Base-by-base conservation (phyloP, 2,113 vertebrate genomes). In the Vulpes lagopus region DNA sequence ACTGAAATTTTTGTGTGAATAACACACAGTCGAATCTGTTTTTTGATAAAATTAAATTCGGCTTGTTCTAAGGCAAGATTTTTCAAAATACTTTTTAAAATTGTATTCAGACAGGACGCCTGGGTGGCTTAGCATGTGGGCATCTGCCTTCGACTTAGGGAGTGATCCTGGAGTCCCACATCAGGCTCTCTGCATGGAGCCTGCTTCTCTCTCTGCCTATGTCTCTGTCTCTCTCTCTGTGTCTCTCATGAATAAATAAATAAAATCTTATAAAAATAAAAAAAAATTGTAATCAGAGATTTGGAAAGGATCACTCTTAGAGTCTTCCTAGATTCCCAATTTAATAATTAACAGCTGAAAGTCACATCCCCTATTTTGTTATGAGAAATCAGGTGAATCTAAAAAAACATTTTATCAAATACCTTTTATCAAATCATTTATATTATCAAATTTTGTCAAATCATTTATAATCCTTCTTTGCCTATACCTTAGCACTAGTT, bases 301-400 rank as follows among this genome's bases (percentile, higher is more conserved):
- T 73, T 88, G 7, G n/a, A 43, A 95, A 20, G 17, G 6, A 60
- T 88, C 20, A 38, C 5, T 74, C 7, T 51, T 76, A 76, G 43
- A 55, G 10, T 89, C 38, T 89, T 27, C 49, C 5, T 20, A 8
- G 60, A 11, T 79, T 79, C 19, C 27, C 62, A 91, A 76, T 69
- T 91, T 94, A 60, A 85, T 87, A 71, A 86, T 83, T 80, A 91
- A 95, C 64, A 8, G 11, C 59, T 93, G 43, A 81, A 81, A 93
- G 3, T 89, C 55, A 92, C 15, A 57, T 25, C 43, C 35, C 55
- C 12, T 8, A 67, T 87, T 92, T 69, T 89, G 14, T 73, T 79
- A 43, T n/a, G 74, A 69, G 43, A 96, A 95, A 91, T 65, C 23
- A 55, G n/a, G 49, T 55, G 27, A 81, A 23, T 49, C 32, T 80